phyloP scores from a whole-genome alignment of 2,797 vertebrate species.

The Triplophysa yarkandensis region DNA sequence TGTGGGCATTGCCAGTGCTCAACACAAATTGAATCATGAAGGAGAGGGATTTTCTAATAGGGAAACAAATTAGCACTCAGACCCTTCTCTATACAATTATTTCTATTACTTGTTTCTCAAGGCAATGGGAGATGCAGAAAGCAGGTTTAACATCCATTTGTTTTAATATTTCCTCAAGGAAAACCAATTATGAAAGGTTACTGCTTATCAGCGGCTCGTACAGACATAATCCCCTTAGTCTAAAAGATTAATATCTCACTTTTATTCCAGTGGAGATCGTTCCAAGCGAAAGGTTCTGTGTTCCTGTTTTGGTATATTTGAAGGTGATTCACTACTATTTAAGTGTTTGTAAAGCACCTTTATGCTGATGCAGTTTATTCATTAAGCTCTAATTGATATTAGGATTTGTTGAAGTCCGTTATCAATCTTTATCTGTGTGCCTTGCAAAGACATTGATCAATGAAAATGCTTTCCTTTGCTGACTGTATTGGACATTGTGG shows the following conservation, averaged over 20 bases:
- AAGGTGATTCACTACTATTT: conserved; percentile 28
- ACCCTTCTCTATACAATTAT: conserved; percentile 64
- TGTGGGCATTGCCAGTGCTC: conserved; percentile 59
- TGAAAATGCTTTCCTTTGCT: conserved; percentile 78
- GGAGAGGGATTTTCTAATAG: conserved; percentile 66
- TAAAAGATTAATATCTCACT: conserved; percentile 74
- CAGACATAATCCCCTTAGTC: conserved; percentile 65
- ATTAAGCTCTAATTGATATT: conserved; percentile 76
- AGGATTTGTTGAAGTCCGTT: conserved; percentile 77
- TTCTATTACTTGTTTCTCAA: conserved; percentile 60
- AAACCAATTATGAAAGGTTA: conserved; percentile 75
- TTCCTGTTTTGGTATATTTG: conserved; percentile 38
- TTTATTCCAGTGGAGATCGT: conserved; percentile 64
- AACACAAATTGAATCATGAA: conserved; percentile 65
- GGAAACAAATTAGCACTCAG: conserved; percentile 69
- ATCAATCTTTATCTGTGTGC: conserved; percentile 80
- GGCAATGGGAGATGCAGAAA: conserved; percentile 55
- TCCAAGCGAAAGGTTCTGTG: conserved; percentile 57
- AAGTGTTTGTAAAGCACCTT: conserved; percentile 64
- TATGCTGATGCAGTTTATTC: conserved; percentile 65
- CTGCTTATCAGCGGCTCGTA: conserved; percentile 70
- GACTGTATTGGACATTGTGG: conserved; percentile 73
- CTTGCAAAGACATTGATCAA: conserved; percentile 77
- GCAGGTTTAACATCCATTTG: conserved; percentile 68
- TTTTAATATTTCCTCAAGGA: conserved; percentile 71